Evolutionary conservation across 2,888 invertebrate genomes (phyloP), one percentile per base, ranked within the genome.

Genomic region (Leptinotarsa juncta): DNA sequence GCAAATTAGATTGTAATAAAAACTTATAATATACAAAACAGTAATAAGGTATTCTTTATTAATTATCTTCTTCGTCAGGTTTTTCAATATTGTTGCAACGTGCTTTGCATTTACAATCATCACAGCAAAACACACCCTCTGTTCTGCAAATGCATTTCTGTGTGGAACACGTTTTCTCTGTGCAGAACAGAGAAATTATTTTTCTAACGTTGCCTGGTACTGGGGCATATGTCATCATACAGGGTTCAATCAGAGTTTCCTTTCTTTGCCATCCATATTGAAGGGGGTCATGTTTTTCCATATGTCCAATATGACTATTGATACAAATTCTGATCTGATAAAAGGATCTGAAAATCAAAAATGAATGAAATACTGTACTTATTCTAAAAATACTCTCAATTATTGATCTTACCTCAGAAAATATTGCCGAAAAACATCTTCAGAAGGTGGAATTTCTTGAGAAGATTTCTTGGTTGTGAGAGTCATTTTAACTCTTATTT

Each of bases 391-490:
- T 60, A 60, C 60, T 60, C 60, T 50, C 4, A 60, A 60, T 60
- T 60, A 20, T 60, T 23, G 60, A 60, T 60, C 60, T 20, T 60
- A 60, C 60, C 60, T 60, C 60, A 60, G 23, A 60, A 60, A 20
- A 60, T 60, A 20, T 60, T 60, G 60, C 60, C 60, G 3, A 23
- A 60, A 60, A 60, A 7, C 60, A 60, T 60, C 60, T 50, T 50
- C 50, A 60, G 60, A 60, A 60, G 60, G 60, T 60, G 60, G 60
- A 60, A 60, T 60, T 60, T 60, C 60, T 60, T 62, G 62, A 62
- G 62, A 62, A 62, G 62, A 62, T 62, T 62, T 62, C 62, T 62
- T 62, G n/a, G 62, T 62, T 62, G 62, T 32, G 62, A 62, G 62
- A 32, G 62, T 62, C 62, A 62, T 62, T 62, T 26, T 16, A 62